phyloP scores from a whole-genome alignment of 2,888 invertebrate species.

The Drosophila pseudotakahashii region DNA sequence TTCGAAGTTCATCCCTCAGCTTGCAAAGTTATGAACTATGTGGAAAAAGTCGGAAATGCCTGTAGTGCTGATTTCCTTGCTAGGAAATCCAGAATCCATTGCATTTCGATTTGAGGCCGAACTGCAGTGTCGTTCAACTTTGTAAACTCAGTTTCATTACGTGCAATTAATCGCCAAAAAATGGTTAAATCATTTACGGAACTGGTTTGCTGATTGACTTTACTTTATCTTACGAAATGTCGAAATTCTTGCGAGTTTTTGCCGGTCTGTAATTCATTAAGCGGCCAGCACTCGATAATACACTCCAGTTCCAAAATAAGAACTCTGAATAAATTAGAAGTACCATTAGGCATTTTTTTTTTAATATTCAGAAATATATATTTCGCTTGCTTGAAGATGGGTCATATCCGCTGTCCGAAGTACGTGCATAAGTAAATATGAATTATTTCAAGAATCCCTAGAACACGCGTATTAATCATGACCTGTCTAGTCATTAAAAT shows the following conservation, averaged over 20 bases:
- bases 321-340: conserved; percentile 7
- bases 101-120: background rate
- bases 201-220: conserved; percentile 34
- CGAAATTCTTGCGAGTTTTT: conserved; percentile 22
- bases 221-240: conserved; percentile 24
- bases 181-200: conserved; percentile 24
- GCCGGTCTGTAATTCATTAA: conserved; percentile 14
- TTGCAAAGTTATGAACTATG: too few species aligned
- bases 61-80: background rate
- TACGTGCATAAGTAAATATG: conserved; percentile 2
- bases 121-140: conserved; percentile 33
- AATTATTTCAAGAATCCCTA: conserved; percentile 7
- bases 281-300: conserved; percentile 15
- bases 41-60: too few species aligned
- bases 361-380: background rate
- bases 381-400: background rate
- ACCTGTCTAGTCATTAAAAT: conserved; percentile 15
- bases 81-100: conserved; percentile 11
- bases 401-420: conserved; percentile 16
- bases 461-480: conserved; percentile 17
- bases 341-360: background rate
- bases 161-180: conserved; percentile 17
- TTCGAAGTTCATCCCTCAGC: too few species aligned
- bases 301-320: conserved; percentile 10
- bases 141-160: conserved; percentile 13